phyloP scores from a whole-genome alignment of 2,888 invertebrate species.

The Andrena praecox region DNA sequence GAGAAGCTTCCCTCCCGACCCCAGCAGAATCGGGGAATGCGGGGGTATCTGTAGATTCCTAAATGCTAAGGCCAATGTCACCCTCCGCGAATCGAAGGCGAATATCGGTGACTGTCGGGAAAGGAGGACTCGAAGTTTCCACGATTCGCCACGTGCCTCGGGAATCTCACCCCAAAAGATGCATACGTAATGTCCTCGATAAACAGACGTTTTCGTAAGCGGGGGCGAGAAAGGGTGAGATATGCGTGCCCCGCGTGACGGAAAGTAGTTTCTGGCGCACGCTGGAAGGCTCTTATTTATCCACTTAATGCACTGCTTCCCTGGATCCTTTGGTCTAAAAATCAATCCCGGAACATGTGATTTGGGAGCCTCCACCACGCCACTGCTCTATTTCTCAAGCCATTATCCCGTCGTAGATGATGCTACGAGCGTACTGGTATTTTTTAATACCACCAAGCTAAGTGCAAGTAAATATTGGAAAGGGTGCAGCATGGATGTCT shows the following conservation, averaged over 20 bases:
- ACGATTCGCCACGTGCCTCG: neutral
- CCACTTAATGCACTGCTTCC: too few species aligned
- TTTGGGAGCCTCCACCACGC: too few species aligned
- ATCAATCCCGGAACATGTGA: too few species aligned
- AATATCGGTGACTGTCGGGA: constrained; percentile 33
- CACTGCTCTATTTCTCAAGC: too few species aligned
- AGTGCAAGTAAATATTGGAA: neutral
- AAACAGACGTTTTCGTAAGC: constrained; percentile 13
- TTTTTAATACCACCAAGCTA: neutral
- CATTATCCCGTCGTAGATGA: too few species aligned
- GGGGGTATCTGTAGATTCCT: constrained; percentile 80
- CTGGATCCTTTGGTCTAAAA: too few species aligned
- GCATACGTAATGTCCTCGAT: neutral
- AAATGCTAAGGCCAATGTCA: constrained; percentile 79
- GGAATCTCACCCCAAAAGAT: neutral
- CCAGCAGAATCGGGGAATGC: constrained; percentile 77
- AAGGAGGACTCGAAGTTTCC: constrained; percentile 18
- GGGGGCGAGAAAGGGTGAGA: neutral
- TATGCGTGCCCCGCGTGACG: neutral
- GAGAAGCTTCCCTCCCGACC: constrained; percentile 54
- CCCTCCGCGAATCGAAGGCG: constrained; percentile 74
- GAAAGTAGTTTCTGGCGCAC: too few species aligned
- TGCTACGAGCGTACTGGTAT: too few species aligned
- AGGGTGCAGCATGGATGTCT: too few species aligned
- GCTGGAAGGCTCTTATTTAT: too few species aligned